A percentile compares a stretch with the other conserved stretches of the same genome.
Conservation (phyloP, 1,140 invertebrate species). For the Neodiprion virginianus region DNA sequence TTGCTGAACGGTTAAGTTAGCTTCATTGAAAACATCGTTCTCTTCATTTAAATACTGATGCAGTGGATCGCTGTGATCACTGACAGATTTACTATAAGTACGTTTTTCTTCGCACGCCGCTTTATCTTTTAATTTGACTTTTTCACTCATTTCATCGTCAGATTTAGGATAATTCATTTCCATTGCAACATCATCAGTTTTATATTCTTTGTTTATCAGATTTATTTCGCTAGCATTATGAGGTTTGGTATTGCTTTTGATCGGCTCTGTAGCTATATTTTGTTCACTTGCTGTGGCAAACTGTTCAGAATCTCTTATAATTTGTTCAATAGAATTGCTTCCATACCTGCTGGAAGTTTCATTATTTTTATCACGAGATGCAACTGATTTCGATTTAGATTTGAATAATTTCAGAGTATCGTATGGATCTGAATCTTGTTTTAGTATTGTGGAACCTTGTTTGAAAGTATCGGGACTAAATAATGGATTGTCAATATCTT, state of each 20-base stretch:
- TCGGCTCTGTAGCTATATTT: slow-evolving; percentile 22
- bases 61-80: slow-evolving; percentile 81
- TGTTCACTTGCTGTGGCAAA: slow-evolving; percentile 12
- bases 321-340: slow-evolving; percentile 37
- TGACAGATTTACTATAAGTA: slow-evolving; percentile 63
- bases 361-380: slow-evolving; percentile 51
- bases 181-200: slow-evolving; percentile 20
- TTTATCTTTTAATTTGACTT: slow-evolving; percentile 42
- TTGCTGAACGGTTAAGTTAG: slow-evolving; percentile 46
- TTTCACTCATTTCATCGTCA: slow-evolving; percentile 27
- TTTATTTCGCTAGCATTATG: background rate
- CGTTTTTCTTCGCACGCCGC: slow-evolving; percentile 60
- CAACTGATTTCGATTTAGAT: slow-evolving; percentile 34
- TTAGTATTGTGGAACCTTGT: slow-evolving; percentile 44
- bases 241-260: background rate
- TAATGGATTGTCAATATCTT: slow-evolving; percentile 18
- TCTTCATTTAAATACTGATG: slow-evolving; percentile 70
- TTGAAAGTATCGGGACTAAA: slow-evolving; percentile 38
- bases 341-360: slow-evolving; percentile 39
- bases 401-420: slow-evolving; percentile 57
- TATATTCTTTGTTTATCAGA: background rate
- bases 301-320: slow-evolving; percentile 33
- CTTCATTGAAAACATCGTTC: slow-evolving; percentile 55
- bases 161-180: slow-evolving; percentile 16
- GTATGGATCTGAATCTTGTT: slow-evolving; percentile 46